Base-by-base conservation (phyloP, 1,140 invertebrate species). In the Bombus waltoni region DNA sequence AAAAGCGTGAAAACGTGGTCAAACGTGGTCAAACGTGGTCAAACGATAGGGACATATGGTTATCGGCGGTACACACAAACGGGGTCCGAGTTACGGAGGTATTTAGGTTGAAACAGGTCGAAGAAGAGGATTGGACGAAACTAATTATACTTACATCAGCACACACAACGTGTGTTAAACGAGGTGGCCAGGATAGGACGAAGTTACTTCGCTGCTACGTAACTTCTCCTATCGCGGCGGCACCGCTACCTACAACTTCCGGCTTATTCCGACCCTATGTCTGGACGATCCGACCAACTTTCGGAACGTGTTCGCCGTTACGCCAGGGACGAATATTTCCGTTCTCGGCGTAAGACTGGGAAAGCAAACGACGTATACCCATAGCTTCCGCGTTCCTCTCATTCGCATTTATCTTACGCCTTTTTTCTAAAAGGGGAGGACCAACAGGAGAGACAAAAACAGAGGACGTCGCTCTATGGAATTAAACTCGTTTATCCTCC, bases 281-380 rank as follows among this genome's bases (percentile, higher is more conserved):
- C 83, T 81, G 59, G 83, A 74, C 83, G 83, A 85, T 81, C 83
- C 71, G 57, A 74, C 83, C 83, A 85, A 85, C 83, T 85, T 85
- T 85, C 77, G 83, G 35, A 74, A 73, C 78, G 71, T 81, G 83
- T 59, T 66, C 57, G 32, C 35, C 35, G 83, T 74, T 81, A 68
- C 68, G 71, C 77, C 28, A 38, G 68, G 78, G 57, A 74, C 83
- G 78, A 81, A 73, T 85, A 85, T 81, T 81, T 81, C 70, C 59
- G 57, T n/a, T 10, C 25, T 15, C 40, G 3, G 38, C 32, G 38
- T 13, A 71, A 59, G 15, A 40, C 42, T 57, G 40, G 1, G 8
- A 42, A 35, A 59, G 28, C 65, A 44, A 70, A 42, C 74, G 73
- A 13, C 9, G 22, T 6, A 3, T 32, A 44, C n/a, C 71, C 25